These are phyloP conservation scores for Stegastes partitus DNA, from an alignment of 2,113 vertebrate species.

Conservation along the genomic window DNA sequence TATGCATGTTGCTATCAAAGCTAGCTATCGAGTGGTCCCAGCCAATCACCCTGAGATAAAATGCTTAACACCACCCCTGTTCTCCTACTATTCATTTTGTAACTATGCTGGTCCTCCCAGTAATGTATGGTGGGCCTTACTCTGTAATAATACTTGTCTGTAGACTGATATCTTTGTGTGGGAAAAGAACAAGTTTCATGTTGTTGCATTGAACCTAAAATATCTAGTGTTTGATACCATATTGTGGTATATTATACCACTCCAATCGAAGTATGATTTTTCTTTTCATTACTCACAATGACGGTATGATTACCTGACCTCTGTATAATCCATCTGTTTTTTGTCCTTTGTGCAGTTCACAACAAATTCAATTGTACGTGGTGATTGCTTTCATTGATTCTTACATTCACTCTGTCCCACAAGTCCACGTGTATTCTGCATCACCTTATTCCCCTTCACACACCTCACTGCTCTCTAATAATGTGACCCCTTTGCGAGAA, in stretches of 20 bases:
- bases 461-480: conserved; percentile 70
- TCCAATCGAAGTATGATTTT: conserved; percentile 36
- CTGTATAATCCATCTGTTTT: conserved; percentile 52
- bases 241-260: background rate
- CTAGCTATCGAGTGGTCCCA: too few relatives aligned
- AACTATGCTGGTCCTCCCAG: background rate
- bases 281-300: conserved; percentile 46
- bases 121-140: background rate
- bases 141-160: background rate
- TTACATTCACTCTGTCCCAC: conserved; percentile 47
- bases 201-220: background rate
- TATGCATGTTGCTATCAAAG: too few relatives aligned
- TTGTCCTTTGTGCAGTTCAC: conserved; percentile 50
- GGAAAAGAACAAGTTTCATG: background rate
- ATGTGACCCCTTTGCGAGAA: conserved; percentile 56
- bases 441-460: conserved; percentile 66
- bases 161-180: background rate
- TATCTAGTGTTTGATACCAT: conserved; percentile 16
- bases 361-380: conserved; percentile 72
- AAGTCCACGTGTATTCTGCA: conserved; percentile 51
- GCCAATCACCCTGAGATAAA: conserved; percentile 6
- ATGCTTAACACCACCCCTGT: conserved; percentile 1
- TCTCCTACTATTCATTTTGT: background rate
- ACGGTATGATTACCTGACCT: conserved; percentile 59
- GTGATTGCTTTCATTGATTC: conserved; percentile 81